Evolutionary conservation across 2,888 invertebrate genomes (phyloP).

Genomic region (Philaethria dido): DNA sequence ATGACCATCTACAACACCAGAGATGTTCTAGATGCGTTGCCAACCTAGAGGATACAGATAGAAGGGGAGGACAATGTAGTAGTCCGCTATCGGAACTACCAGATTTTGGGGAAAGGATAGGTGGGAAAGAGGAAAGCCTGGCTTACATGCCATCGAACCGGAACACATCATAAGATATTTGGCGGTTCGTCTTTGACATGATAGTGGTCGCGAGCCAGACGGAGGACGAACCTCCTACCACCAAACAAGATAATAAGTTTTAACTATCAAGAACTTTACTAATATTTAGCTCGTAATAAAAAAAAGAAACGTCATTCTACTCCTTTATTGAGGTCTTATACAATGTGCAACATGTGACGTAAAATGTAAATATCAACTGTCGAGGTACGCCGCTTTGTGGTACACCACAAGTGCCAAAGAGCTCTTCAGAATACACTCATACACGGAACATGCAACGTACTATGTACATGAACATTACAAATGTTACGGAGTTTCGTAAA

Average conservation of each 20-base stretch:
- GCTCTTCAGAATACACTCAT: conserved; percentile 26
- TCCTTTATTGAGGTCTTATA: conserved; percentile 1
- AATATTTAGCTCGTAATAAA: neutral
- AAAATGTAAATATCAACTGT: conserved; percentile 30
- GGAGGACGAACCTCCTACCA: too few species aligned
- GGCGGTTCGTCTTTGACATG: too few species aligned
- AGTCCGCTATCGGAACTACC: too few species aligned
- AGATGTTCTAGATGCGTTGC: too few species aligned
- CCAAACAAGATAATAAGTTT: neutral
- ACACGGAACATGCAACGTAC: conserved; percentile 8
- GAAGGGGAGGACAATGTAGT: too few species aligned
- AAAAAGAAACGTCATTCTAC: neutral
- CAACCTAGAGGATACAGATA: too few species aligned
- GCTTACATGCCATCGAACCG: too few species aligned
- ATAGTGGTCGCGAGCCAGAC: too few species aligned
- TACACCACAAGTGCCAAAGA: conserved; percentile 26
- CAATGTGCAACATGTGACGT: conserved; percentile 17
- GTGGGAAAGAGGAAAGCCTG: too few species aligned
- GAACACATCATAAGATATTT: too few species aligned
- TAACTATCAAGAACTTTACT: neutral
- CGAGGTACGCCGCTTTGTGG: conserved; percentile 25
- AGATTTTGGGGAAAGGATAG: too few species aligned
- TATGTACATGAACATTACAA: neutral
- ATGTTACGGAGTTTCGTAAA: conserved; percentile 1
- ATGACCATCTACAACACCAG: too few species aligned